phyloP scores from a whole-genome alignment of 2,797 vertebrate species.

The Phrynocephalus guinanensis region DNA sequence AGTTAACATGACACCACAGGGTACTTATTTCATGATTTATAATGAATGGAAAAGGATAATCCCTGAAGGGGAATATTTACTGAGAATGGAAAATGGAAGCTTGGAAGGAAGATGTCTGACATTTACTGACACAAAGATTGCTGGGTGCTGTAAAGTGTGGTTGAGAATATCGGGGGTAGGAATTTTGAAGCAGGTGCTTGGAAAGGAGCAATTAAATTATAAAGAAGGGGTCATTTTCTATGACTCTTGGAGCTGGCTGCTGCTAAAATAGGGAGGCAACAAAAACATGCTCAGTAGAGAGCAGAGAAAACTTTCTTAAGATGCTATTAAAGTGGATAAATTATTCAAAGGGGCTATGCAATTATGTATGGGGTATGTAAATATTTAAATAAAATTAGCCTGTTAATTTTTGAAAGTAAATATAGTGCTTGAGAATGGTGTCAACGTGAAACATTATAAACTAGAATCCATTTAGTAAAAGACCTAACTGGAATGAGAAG shows the following conservation, averaged over 20 bases:
- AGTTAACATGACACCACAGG: constrained; percentile 63
- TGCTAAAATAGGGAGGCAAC: not conserved
- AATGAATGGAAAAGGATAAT: constrained; percentile 59
- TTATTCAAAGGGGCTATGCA: constrained; percentile 15
- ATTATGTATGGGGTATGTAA: constrained; percentile 37
- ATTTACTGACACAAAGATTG: constrained; percentile 40
- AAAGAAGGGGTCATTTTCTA: not conserved
- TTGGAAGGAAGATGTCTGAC: constrained; percentile 38
- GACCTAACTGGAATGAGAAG: not conserved
- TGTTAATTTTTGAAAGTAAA: constrained; percentile 30
- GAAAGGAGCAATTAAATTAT: not conserved
- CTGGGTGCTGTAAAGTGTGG: not conserved
- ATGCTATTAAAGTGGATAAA: constrained; percentile 14
- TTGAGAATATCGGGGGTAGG: not conserved
- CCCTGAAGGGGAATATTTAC: constrained; percentile 62
- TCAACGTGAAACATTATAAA: constrained; percentile 5
- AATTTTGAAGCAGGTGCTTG: not conserved
- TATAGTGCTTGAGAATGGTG: not conserved
- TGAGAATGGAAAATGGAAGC: constrained; percentile 60
- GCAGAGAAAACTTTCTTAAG: constrained; percentile 29
- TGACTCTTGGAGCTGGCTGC: not conserved
- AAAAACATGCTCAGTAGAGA: not conserved
- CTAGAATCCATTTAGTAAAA: not conserved
- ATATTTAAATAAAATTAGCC: constrained; percentile 52
- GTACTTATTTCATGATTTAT: constrained; percentile 71